These are phyloP conservation scores for Platyscapa corneri DNA, from an alignment of 1,140 invertebrate species.

Conservation along the genomic window DNA sequence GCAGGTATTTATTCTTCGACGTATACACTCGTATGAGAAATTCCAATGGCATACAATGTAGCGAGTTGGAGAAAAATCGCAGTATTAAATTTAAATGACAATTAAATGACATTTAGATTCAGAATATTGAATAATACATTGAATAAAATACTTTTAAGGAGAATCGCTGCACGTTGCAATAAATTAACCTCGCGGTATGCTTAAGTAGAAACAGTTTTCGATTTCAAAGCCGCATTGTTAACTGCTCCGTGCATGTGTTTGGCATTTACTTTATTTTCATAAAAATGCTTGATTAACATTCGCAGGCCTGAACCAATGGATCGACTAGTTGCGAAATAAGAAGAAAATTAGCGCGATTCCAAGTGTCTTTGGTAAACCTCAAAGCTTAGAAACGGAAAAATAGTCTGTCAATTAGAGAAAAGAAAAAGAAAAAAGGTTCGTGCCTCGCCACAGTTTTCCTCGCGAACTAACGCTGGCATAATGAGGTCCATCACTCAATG, in stretches of 20 bases:
- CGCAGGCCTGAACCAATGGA: background rate
- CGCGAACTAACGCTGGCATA: background rate
- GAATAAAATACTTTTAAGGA: background rate
- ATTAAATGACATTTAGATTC: background rate
- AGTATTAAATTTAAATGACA: background rate
- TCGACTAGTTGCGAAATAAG: background rate
- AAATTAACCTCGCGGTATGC: background rate
- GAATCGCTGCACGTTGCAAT: background rate
- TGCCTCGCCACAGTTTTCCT: background rate
- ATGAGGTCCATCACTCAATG: constrained; percentile 34
- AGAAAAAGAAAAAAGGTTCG: too few species aligned
- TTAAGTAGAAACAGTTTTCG: background rate
- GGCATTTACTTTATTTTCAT: too few species aligned
- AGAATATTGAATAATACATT: background rate
- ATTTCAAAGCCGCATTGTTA: background rate
- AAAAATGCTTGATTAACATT: background rate
- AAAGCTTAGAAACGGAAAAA: background rate
- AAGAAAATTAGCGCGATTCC: background rate
- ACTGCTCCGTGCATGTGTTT: background rate
- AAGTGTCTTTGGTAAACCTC: background rate
- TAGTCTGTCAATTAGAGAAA: background rate
- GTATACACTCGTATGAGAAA: too few species aligned
- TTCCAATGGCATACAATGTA: background rate
- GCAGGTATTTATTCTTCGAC: background rate
- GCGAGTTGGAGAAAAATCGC: background rate